A percentile compares a stretch with the other conserved stretches of the same genome.
phyloP scores from a whole-genome alignment of 2,888 invertebrate species.

The Epistrophe grossulariae region DNA sequence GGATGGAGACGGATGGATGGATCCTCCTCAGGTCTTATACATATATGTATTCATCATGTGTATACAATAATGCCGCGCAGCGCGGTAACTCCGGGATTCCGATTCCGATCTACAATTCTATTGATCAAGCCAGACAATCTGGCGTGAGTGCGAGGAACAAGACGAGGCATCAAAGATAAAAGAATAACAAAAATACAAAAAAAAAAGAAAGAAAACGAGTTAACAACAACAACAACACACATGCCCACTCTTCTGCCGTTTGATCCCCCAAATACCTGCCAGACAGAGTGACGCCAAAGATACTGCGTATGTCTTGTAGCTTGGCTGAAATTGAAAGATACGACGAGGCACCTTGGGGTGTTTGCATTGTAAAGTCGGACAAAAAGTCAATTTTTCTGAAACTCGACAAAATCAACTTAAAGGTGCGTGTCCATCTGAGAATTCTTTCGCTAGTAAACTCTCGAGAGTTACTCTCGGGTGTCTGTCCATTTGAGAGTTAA shows the following conservation, averaged over 20 bases:
- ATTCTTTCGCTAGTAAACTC: too few relatives aligned
- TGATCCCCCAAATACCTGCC: slow-evolving; percentile 75
- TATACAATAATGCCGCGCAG: slow-evolving; percentile 31
- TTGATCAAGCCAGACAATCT: slow-evolving; percentile 74
- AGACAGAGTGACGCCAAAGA: slow-evolving; percentile 76
- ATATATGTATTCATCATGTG: slow-evolving; percentile 46
- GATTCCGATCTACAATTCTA: slow-evolving; percentile 72
- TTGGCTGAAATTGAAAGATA: slow-evolving; percentile 31
- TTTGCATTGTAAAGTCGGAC: background rate
- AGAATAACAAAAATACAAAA: slow-evolving; percentile 29
- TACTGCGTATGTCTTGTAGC: slow-evolving; percentile 60
- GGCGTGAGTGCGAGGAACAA: slow-evolving; percentile 68
- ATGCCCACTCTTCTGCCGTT: slow-evolving; percentile 61
- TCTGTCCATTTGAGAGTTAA: too few relatives aligned
- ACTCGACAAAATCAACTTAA: too few relatives aligned
- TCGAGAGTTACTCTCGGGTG: too few relatives aligned
- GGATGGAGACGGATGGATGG: slow-evolving; percentile 44
- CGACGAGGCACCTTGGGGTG: background rate
- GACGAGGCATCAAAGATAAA: slow-evolving; percentile 57
- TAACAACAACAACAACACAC: slow-evolving; percentile 53
- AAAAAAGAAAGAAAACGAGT: slow-evolving; percentile 23
- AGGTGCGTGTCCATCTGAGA: too few relatives aligned
- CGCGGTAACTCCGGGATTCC: slow-evolving; percentile 41
- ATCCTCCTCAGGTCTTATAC: slow-evolving; percentile 36
- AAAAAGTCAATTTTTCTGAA: too few relatives aligned